phyloP scores from a whole-genome alignment of 64 coral and sea anemone genomes.

The Hydrozoanthus tunicans region DNA sequence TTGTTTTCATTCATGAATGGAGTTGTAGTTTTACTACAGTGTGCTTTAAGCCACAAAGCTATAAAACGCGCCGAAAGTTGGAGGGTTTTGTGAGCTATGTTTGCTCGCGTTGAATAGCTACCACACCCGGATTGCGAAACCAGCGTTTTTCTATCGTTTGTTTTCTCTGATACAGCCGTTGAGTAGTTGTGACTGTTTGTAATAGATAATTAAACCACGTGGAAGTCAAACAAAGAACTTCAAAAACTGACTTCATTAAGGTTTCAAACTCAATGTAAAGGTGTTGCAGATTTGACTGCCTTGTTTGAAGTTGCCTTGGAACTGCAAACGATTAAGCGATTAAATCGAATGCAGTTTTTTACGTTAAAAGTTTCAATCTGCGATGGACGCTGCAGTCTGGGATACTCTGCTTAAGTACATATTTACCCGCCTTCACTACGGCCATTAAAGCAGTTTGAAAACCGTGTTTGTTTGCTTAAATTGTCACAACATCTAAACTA shows the following conservation, averaged over 20 bases:
- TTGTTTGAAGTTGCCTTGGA: neutral
- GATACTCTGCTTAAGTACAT: conserved; percentile 20
- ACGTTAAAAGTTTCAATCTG: neutral
- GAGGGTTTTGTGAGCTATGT: neutral
- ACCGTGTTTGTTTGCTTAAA: conserved; percentile 37
- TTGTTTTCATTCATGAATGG: conserved; percentile 37
- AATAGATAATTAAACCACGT: conserved; percentile 59
- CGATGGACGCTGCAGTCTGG: neutral
- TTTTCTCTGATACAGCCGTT: conserved; percentile 8
- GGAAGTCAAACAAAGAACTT: conserved; percentile 56
- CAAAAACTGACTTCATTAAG: conserved; percentile 47
- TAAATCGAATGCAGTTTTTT: neutral
- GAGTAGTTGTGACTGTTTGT: conserved; percentile 25
- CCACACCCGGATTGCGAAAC: neutral
- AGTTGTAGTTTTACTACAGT: conserved; percentile 57
- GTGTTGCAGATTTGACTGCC: neutral
- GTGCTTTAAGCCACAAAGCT: conserved; percentile 30
- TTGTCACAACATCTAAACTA: conserved; percentile 9
- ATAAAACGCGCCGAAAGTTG: neutral
- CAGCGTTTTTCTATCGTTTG: neutral
- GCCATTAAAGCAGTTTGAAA: conserved; percentile 38
- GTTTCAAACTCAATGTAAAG: conserved; percentile 8
- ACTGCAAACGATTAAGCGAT: neutral
- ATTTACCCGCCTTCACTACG: conserved; percentile 29
- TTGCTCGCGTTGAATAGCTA: neutral